Conservation (phyloP, 2,113 vertebrate species). For the Bubo scandiacus region DNA sequence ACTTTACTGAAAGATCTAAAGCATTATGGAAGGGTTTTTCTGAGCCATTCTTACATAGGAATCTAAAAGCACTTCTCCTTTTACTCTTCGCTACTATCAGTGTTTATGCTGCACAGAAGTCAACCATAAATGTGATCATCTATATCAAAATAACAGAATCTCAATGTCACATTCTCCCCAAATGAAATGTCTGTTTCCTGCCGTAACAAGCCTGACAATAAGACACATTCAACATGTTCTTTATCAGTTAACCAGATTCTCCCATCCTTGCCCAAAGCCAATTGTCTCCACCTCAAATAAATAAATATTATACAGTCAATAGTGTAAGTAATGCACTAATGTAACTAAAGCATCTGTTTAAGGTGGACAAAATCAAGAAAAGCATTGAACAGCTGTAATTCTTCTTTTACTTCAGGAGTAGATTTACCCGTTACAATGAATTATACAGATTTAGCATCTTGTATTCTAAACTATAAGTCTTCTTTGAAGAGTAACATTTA, state of each 20-base stretch:
- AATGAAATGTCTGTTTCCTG: not conserved
- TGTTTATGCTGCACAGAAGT: not conserved
- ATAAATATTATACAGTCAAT: not conserved
- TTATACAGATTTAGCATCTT: not conserved
- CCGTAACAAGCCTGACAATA: not conserved
- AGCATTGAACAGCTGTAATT: not conserved
- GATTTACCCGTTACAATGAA: not conserved
- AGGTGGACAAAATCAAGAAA: not conserved
- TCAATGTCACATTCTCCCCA: not conserved
- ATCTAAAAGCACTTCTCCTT: not conserved
- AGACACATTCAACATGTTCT: not conserved
- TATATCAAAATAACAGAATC: not conserved
- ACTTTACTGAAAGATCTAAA: not conserved
- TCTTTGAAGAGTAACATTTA: not conserved
- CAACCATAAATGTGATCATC: not conserved
- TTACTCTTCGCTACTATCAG: not conserved
- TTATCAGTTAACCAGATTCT: not conserved
- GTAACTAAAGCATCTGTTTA: not conserved
- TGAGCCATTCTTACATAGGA: not conserved
- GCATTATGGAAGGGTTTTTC: not conserved
- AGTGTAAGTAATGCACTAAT: not conserved
- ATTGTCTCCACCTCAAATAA: not conserved
- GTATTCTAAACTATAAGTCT: not conserved
- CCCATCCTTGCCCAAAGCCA: not conserved
- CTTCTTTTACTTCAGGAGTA: not conserved